Conservation (phyloP, 2,888 invertebrate genomes). For the Microctonus hyperodae region DNA sequence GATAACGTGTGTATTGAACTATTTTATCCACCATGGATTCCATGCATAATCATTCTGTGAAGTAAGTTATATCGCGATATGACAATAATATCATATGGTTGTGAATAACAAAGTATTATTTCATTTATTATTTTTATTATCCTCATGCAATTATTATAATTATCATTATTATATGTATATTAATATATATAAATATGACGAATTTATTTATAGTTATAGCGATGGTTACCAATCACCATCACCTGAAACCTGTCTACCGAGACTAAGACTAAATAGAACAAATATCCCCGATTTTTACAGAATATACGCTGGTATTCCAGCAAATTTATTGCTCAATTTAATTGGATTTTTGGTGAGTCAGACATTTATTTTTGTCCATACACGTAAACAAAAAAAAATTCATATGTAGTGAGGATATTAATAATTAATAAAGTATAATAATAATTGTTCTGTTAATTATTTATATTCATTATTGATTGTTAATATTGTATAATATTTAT, state of each 20-base stretch:
- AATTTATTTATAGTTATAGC: constrained; percentile 41
- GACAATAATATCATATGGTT: not conserved
- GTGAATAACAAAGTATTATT: not conserved
- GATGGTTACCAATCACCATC: constrained; percentile 42
- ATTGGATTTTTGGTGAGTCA: constrained; percentile 74
- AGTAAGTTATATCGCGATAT: not conserved
- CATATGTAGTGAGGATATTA: not conserved
- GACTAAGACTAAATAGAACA: constrained; percentile 48
- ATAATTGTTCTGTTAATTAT: too few relatives aligned
- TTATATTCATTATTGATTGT: too few relatives aligned
- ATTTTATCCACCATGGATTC: not conserved
- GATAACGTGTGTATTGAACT: not conserved
- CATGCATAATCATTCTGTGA: not conserved
- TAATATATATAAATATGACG: too few relatives aligned
- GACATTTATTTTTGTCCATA: not conserved
- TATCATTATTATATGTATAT: not conserved
- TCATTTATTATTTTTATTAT: not conserved
- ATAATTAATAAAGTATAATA: too few relatives aligned
- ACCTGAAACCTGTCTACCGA: constrained; percentile 50
- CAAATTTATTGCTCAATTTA: constrained; percentile 85
- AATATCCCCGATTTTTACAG: constrained; percentile 66
- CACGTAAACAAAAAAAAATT: not conserved
- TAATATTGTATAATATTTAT: too few relatives aligned
- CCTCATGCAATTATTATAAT: not conserved
- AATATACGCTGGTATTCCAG: constrained; percentile 90